A percentile compares a stretch with the other conserved stretches of the same genome.
These are phyloP conservation scores for Aplodontia rufa DNA, from an alignment of 2,113 vertebrate species.

Conservation along the genomic window DNA sequence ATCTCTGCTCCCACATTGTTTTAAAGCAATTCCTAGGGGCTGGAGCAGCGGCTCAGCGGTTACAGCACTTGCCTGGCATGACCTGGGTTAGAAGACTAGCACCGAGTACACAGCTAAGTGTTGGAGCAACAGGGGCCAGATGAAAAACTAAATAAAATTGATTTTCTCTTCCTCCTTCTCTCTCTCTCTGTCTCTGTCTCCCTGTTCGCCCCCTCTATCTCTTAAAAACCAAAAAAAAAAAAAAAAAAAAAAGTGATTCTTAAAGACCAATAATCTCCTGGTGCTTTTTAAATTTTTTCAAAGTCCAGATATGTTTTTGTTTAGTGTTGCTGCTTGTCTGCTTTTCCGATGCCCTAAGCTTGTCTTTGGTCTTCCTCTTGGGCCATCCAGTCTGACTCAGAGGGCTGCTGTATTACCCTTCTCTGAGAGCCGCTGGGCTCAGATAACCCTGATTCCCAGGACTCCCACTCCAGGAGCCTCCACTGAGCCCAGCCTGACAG, in stretches of 20 bases:
- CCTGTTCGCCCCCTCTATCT: no score
- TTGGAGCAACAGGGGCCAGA: no score
- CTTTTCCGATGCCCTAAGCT: neutral
- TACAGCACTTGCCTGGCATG: no score
- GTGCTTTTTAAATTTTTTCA: neutral
- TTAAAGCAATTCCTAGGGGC: neutral
- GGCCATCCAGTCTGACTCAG: neutral
- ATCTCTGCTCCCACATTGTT: neutral
- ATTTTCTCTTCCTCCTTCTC: no score
- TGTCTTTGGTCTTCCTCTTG: neutral
- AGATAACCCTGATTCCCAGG: neutral
- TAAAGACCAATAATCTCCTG: neutral
- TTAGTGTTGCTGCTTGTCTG: neutral
- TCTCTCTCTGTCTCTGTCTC: no score
- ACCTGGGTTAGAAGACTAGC: no score
- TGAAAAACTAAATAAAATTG: no score
- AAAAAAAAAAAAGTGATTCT: neutral
- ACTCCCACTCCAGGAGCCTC: neutral
- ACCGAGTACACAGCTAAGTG: no score
- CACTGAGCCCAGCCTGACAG: neutral
- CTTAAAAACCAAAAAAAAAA: no score
- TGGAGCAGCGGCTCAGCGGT: no score
- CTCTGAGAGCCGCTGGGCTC: neutral
- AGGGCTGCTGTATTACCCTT: neutral
- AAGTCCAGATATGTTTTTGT: neutral